phyloP scores from a whole-genome alignment of 1,140 invertebrate species.

The Panagrolaimus sp. region DNA sequence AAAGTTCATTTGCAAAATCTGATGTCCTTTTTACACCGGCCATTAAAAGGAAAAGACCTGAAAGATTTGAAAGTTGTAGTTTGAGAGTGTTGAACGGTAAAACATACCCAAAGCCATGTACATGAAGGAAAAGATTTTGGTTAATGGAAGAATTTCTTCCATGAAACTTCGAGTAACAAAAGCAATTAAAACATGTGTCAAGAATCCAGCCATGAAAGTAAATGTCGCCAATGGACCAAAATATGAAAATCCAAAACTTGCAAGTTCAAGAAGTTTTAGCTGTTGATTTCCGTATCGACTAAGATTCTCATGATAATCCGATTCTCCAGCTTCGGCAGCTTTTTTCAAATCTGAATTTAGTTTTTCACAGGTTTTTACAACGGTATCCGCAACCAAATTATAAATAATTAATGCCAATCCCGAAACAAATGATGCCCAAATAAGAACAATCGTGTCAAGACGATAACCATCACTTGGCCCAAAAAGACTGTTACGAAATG shows the following conservation, averaged over 20 bases:
- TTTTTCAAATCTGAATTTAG: background rate
- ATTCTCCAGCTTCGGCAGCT: background rate
- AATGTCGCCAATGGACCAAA: background rate
- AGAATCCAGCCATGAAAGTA: background rate
- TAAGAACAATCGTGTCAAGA: background rate
- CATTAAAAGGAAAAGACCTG: background rate
- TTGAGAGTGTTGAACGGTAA: no score
- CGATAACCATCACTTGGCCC: background rate
- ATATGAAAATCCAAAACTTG: slow-evolving; percentile 2
- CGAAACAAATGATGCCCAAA: slow-evolving; percentile 1
- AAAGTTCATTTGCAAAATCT: slow-evolving; percentile 3
- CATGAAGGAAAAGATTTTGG: background rate
- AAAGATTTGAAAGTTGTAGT: background rate
- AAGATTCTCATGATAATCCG: background rate
- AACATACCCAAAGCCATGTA: background rate
- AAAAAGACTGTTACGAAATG: background rate
- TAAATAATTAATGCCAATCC: background rate
- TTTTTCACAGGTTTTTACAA: background rate
- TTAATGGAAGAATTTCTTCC: background rate
- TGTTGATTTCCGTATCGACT: background rate
- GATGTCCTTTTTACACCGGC: background rate
- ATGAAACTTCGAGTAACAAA: slow-evolving; percentile 4
- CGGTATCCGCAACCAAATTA: background rate
- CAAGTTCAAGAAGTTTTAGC: background rate
- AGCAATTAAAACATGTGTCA: background rate